These are phyloP conservation scores for Orthosia cruda DNA, from an alignment of 2,888 invertebrate genomes.

Conservation along the genomic window DNA sequence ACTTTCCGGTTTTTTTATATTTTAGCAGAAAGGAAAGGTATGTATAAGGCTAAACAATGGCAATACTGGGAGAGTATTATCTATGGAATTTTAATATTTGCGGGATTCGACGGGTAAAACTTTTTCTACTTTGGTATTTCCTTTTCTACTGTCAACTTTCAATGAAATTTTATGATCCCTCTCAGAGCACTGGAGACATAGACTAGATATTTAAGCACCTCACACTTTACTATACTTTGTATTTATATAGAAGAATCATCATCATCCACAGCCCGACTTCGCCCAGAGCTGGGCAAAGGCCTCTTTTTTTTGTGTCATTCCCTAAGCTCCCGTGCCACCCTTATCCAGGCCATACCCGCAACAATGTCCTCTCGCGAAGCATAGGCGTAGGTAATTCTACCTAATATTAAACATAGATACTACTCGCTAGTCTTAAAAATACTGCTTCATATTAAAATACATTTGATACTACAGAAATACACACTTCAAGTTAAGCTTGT, in stretches of 20 bases:
- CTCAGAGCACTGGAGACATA: background rate
- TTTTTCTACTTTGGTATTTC: slow-evolving; percentile 32
- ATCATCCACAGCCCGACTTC: too few relatives aligned
- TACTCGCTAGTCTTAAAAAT: background rate
- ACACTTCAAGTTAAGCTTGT: slow-evolving; percentile 48
- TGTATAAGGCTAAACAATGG: slow-evolving; percentile 50
- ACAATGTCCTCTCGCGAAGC: background rate
- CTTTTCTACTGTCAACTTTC: slow-evolving; percentile 35
- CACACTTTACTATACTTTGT: background rate
- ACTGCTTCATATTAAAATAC: slow-evolving; percentile 5
- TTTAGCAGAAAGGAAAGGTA: slow-evolving; percentile 47
- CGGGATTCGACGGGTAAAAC: slow-evolving; percentile 47
- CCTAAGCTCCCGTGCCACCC: too few relatives aligned
- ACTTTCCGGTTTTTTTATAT: slow-evolving; percentile 54
- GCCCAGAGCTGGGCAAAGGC: too few relatives aligned
- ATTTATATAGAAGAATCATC: background rate
- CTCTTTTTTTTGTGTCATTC: too few relatives aligned
- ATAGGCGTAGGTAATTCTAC: background rate
- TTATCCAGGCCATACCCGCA: too few relatives aligned
- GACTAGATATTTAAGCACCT: slow-evolving; percentile 6
- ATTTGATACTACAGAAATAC: slow-evolving; percentile 44
- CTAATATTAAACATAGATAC: slow-evolving; percentile 3
- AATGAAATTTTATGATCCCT: slow-evolving; percentile 57
- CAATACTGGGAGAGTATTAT: slow-evolving; percentile 36
- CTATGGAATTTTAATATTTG: slow-evolving; percentile 51